Base-by-base conservation (phyloP, 2,797 vertebrate species). In the Emys orbicularis region DNA sequence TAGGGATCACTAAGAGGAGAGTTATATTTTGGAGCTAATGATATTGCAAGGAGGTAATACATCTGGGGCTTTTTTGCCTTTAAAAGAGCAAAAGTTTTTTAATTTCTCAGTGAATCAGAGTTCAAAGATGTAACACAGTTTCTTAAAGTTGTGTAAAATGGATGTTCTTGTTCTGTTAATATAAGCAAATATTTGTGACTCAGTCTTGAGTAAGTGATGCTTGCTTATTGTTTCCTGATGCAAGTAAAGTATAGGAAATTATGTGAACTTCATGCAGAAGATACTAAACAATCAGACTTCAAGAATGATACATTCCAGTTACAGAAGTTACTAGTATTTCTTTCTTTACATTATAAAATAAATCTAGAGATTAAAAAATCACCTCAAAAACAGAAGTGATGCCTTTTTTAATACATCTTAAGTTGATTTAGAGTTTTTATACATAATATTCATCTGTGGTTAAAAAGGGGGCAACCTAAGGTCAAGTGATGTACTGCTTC, bases 401-500 rank as follows among this genome's bases (percentile, higher is more conserved):
- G 90, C 96, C 86, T 95, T 92, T 96, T 92, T 95, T 94, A 96
- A 94, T 98, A 97, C 97, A 98, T 98, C 97, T 98, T 98, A 98
- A 98, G 98, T 98, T 98, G 98, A 98, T 98, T 98, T 98, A 98
- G 97, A 97, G 83, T 97, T 98, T 98, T 98, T 98, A 97, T 98
- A 97, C 97, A 97, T 98, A 98, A 95, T 98, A 97, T 96, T 97
- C 97, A 97, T 98, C 98, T 98, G 98, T 90, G 97, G 98, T 98
- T 98, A 97, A 97, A 97, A 96, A 96, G 98, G 98, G 99, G 98
- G 98, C 98, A 99, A 96, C 96, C 97, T 83, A 57, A 98, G 99
- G 99, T 99, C 99, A 99, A 98, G 98, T 99, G 98, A 99, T 99
- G 99, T 99, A 99, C 99, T 98, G 98, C 98, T 99, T 99, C 98